phyloP scores from a whole-genome alignment of 2,888 invertebrate species.

The Diadegma fenestrale region DNA sequence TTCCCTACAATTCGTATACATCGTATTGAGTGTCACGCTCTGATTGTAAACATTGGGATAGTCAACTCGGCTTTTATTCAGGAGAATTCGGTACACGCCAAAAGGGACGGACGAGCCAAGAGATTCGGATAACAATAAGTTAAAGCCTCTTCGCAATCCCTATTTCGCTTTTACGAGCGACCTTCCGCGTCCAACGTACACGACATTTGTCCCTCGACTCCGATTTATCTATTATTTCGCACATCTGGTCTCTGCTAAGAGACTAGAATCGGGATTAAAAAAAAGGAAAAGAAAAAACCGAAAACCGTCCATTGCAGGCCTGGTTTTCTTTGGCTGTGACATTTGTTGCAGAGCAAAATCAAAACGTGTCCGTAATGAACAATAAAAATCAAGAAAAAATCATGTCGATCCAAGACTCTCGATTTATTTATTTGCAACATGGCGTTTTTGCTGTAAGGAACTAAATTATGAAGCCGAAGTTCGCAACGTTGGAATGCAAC shows the following conservation, averaged over 20 bases:
- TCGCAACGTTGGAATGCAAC: no score
- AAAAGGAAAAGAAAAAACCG: not conserved
- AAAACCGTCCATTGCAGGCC: not conserved
- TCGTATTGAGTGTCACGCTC: not conserved
- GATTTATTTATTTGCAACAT: no score
- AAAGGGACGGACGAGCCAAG: not conserved
- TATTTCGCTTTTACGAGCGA: not conserved
- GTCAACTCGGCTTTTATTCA: not conserved
- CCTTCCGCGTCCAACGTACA: not conserved
- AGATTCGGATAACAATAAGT: not conserved
- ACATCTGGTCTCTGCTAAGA: not conserved
- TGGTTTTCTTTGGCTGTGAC: not conserved
- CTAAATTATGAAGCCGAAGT: no score
- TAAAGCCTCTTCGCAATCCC: not conserved
- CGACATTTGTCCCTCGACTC: not conserved
- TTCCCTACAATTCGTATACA: slow-evolving; percentile 1
- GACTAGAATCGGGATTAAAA: not conserved
- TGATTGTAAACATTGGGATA: not conserved
- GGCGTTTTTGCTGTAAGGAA: no score
- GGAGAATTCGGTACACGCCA: not conserved
- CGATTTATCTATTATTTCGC: not conserved
- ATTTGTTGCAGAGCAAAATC: not conserved
- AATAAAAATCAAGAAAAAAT: not conserved
- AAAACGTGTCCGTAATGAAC: not conserved
- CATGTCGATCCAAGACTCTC: not conserved